Evolutionary conservation across 2,888 invertebrate species (phyloP), one percentile per base, ranked within the genome.

Genomic region (Sclerodermus sp.): DNA sequence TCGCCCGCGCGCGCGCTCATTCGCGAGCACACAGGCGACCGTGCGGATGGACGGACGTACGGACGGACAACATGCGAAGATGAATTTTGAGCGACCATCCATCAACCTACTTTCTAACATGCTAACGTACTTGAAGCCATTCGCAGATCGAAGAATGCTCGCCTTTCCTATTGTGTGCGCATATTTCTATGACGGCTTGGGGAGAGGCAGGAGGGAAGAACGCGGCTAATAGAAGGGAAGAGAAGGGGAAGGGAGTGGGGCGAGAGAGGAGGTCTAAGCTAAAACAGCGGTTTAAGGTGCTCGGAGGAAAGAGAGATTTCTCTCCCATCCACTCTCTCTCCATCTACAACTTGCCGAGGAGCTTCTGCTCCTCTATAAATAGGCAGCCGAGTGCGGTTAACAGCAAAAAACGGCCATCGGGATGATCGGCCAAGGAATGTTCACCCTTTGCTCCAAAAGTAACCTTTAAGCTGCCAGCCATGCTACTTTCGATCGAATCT

Each of bases 361-460:
- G 23, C 23, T 23, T 5, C 4, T 8, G 56, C 59, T 62, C 49
- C 51, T 51, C 60, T 67, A 68, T 69, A 64, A 69, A 67, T 68
- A 68, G 60, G 8, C 4, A 46, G 52, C 55, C 53, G 51, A 37
- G 61, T 36, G 49, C 53, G 55, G 54, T 58, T 55, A 63, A 61
- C 61, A 67, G 61, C 61, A 65, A 66, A 68, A 66, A 64, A 64
- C 65, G 56, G 60, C 37, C 62, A 62, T 63, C 57, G 59, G 55
- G 54, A 65, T 62, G 59, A 64, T 65, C 59, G 60, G 65, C 66
- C 67, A 55, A 68, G 65, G 68, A 67, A 72, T 66, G 64, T 64
- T 70, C 61, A 67, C 63, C 66, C 66, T 57, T 55, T 58, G 55
- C 50, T 48, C 57, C 47, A 12, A 23, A 23, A 39, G 23, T 23